Evolutionary conservation across 2,888 invertebrate genomes (phyloP), one percentile per base, ranked within the genome.

Genomic region (Diplazon laetatorius): DNA sequence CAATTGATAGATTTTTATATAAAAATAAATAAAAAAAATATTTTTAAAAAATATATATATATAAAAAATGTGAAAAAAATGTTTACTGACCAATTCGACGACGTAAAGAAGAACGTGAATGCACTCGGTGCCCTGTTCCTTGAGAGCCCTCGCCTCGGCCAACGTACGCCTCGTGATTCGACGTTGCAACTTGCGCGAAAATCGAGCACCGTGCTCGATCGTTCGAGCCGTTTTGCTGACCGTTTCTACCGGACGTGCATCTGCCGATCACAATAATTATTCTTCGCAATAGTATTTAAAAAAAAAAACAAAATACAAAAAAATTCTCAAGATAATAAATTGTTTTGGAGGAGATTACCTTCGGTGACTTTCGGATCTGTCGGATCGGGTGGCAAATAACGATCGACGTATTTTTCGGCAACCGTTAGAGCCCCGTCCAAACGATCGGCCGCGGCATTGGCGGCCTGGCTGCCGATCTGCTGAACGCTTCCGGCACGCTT

Each of bases 401-500:
- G 96, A 91, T 97, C 96, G 57, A 97, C 95, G 87, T 96, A 96
- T 87, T 94, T 94, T 87, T 97, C 97, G 22, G 96, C 96, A 18
- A 94, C 95, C 83, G 94, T 93, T 55, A 97, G 92, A 2, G 96
- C 96, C 12, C 94, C 94, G 88, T 96, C 96, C 25, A 96, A 91
- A 3, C 93, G 95, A 72, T 95, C 94, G 0, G 95, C 96, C 0
- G 96, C 96, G 82, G 93, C 95, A 1, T 93, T 93, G 0, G 96
- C 95, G 57, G 96, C 93, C 66, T 95, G 93, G 76, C 94, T 96
- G 0, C 96, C 95, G 76, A 96, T 93, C 88, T 95, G 94, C 88
- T 96, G 96, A n/a, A 96, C 94, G 0, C 96, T 96, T 91, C 95
- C 96, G 1, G 96, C 96, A 48, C 96, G 93, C 80, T 95, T 95